Evolutionary conservation across 64 coral and sea anemone species (phyloP), one percentile per base, ranked within the genome.

Genomic region (Acropora tenuis): DNA sequence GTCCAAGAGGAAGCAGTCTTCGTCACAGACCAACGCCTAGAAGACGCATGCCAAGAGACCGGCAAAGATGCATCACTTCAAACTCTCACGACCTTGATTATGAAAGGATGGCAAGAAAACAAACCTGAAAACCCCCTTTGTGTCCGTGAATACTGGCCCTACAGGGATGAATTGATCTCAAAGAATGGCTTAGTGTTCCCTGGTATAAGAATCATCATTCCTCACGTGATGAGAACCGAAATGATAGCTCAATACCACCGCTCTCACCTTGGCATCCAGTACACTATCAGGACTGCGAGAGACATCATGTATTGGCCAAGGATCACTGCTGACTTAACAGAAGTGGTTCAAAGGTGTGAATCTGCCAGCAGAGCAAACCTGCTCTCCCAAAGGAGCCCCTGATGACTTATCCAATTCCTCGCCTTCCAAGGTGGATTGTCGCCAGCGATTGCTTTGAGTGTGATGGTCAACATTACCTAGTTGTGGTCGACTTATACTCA

Each of bases 261-360:
- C 16, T 95, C 89, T 61, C 84, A 88, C 72, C 48, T 88, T 17
- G 89, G 94, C 42, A 92, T 88, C 16, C 71, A 91, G 66, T 91
- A 82, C 84, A 88, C 69, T 47, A 82, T 41, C 5, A 43, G 43
- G 41, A 88, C 76, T 47, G 78, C 89, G 17, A 89, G 86, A 87
- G 81, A 90, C 42, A 90, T 95, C 50, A 80, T 95, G 88, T 89
- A 77, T 41, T 95, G 88, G 88, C 88, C 82, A 8, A 52, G 74
- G 30, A 90, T 95, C 88, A 90, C 18, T 20, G 3, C 69, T 41
- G 59, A 61, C 59, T 61, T 61, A 61, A 61, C 59, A 61, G 59
- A 61, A 61, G 59, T 12, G 15, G 59, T 61, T 12, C 59, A 61
- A 13, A 61, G 11, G 59, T 61, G 59, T 61, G 59, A 61, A 61